Percentiles rank a stretch among this genome's conserved stretches.
These are phyloP conservation scores for Alligator sinensis DNA, from an alignment of 2,113 vertebrate genomes.

Conservation along the genomic window DNA sequence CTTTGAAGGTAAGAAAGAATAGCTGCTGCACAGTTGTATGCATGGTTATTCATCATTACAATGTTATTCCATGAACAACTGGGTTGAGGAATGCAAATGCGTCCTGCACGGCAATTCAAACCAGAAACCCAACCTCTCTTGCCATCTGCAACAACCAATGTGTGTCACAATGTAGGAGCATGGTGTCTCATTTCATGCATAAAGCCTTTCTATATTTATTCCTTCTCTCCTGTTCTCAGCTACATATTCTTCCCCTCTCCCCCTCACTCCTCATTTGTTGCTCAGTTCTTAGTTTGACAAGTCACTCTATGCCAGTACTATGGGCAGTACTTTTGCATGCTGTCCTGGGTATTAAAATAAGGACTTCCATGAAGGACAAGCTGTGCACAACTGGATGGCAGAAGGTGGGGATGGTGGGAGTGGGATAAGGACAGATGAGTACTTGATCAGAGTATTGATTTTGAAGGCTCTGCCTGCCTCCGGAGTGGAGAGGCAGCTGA, in stretches of 20 bases:
- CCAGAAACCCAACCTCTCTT: constrained; percentile 71
- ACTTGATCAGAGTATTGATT: neutral
- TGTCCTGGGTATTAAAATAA: neutral
- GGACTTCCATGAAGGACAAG: neutral
- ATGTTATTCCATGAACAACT: constrained; percentile 59
- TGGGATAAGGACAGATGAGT: neutral
- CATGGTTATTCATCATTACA: neutral
- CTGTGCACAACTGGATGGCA: neutral
- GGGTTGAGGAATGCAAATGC: constrained; percentile 72
- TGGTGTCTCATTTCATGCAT: constrained; percentile 70
- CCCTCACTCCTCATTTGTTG: constrained; percentile 12
- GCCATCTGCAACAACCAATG: constrained; percentile 69
- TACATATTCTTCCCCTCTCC: neutral
- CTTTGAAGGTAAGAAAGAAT: constrained; percentile 9
- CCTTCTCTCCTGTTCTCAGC: constrained; percentile 27
- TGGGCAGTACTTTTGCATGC: neutral
- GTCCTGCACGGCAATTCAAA: constrained; percentile 40
- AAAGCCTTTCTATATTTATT: constrained; percentile 46
- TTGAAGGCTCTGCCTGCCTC: constrained; percentile 21
- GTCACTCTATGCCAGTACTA: neutral
- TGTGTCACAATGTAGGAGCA: constrained; percentile 68
- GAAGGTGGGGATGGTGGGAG: neutral
- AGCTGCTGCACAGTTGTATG: neutral
- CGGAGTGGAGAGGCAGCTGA: constrained; percentile 9
- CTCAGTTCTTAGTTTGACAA: constrained; percentile 35